phyloP scores from a whole-genome alignment of 2,113 vertebrate genomes.

The Calonectris borealis region DNA sequence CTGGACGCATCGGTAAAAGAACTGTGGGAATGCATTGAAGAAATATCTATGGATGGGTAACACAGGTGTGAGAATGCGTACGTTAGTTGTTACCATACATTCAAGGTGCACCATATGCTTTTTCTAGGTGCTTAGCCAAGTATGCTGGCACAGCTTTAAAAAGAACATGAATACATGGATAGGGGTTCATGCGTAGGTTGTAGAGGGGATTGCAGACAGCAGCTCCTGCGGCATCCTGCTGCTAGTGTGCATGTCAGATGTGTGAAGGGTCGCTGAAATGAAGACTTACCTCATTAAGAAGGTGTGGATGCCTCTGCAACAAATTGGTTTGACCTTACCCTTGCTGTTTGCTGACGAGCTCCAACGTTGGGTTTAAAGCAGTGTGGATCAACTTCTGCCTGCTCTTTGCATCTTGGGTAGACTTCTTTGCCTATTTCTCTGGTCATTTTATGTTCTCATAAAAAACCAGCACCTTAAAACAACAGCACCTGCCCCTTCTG shows the following conservation, averaged over 20 bases:
- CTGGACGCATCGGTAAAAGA: not conserved
- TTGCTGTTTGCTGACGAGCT: not conserved
- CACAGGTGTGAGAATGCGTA: not conserved
- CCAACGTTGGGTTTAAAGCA: not conserved
- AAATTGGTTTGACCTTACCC: not conserved
- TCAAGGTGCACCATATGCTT: not conserved
- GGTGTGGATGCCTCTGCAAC: not conserved
- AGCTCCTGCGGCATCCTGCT: not conserved
- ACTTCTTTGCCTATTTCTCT: not conserved
- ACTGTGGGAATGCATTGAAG: not conserved
- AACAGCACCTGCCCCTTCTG: not conserved
- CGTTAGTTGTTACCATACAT: not conserved
- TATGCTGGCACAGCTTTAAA: not conserved
- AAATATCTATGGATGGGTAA: not conserved
- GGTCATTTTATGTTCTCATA: not conserved
- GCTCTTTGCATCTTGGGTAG: not conserved
- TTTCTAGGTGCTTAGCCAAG: not conserved
- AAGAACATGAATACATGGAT: rapidly evolving
- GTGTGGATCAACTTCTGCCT: not conserved
- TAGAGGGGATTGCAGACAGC: not conserved
- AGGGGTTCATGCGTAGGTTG: not conserved
- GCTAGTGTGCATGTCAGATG: not conserved
- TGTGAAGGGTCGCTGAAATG: not conserved
- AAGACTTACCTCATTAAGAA: not conserved
- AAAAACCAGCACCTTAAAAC: not conserved